Percentiles rank a stretch among this genome's conserved stretches.
phyloP scores from a whole-genome alignment of 2,113 vertebrate species.

The Falco punctatus region DNA sequence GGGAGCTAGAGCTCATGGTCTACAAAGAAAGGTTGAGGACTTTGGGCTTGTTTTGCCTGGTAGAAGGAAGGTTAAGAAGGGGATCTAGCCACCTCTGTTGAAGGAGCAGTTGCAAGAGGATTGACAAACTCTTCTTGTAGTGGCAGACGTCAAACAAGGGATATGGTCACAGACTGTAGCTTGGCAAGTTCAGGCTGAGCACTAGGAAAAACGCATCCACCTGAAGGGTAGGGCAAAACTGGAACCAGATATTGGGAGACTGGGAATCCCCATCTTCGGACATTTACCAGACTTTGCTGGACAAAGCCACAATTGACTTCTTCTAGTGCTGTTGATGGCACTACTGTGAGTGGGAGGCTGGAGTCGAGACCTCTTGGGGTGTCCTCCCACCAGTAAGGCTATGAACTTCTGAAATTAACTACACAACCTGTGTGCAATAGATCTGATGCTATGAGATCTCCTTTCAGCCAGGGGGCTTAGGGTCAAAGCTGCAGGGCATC shows the following conservation, averaged over 20 bases:
- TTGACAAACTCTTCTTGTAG: not conserved
- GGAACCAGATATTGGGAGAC: fast-evolving
- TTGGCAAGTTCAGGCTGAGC: not conserved
- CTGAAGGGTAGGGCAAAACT: not conserved
- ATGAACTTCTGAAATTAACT: not conserved
- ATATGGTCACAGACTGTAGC: not conserved
- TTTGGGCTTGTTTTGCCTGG: not conserved
- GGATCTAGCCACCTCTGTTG: not conserved
- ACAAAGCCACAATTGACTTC: not conserved
- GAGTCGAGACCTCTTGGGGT: not conserved
- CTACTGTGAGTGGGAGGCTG: not conserved
- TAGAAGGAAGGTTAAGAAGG: not conserved
- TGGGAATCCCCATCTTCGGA: not conserved
- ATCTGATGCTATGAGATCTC: not conserved
- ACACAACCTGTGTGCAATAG: not conserved
- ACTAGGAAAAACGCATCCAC: not conserved
- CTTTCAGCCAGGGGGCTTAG: not conserved
- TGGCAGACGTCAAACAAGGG: not conserved
- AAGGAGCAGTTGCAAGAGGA: not conserved
- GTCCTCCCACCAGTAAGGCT: not conserved
- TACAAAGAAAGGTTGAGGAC: not conserved
- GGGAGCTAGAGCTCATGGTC: not conserved
- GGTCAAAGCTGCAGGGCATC: not conserved
- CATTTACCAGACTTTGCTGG: not conserved
- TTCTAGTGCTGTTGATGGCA: not conserved